Evolutionary conservation across 1,140 invertebrate genomes (phyloP).

Genomic region (Lepidurus arcticus): DNA sequence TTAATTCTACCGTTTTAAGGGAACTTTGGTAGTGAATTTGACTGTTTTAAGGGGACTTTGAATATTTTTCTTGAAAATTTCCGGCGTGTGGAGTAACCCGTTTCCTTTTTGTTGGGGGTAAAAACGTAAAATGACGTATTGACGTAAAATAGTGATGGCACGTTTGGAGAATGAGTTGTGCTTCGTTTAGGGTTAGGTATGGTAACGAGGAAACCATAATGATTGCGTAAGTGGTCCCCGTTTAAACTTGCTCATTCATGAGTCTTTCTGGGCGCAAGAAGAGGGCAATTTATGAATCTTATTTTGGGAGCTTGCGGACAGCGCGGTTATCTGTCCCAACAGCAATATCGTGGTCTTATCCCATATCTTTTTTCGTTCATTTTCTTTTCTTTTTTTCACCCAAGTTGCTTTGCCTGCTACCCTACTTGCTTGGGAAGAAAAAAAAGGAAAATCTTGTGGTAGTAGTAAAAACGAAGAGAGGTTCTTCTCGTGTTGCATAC

Average conservation of each 20-base stretch:
- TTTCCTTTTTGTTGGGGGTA: neutral
- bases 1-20: too few relatives aligned
- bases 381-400: neutral
- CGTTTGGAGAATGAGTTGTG: conserved; percentile 7
- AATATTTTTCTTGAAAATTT: too few relatives aligned
- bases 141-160: neutral
- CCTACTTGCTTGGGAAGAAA: neutral
- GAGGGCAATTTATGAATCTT: neutral
- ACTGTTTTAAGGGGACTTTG: too few relatives aligned
- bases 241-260: neutral
- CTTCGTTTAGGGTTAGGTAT: neutral
- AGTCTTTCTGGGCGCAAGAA: neutral
- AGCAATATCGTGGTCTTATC: neutral
- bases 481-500: conserved; percentile 19
- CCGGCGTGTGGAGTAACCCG: too few relatives aligned
- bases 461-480: neutral
- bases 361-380: neutral
- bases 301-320: neutral
- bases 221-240: neutral
- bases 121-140: neutral
- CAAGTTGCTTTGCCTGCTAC: neutral
- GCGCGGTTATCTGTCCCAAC: conserved; percentile 8
- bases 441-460: neutral
- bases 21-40: too few relatives aligned
- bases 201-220: neutral